Percentiles rank a stretch among this genome's conserved stretches.
These are phyloP conservation scores for Calcarius lapponicus DNA, from an alignment of 2,797 vertebrate species.

Conservation along the genomic window DNA sequence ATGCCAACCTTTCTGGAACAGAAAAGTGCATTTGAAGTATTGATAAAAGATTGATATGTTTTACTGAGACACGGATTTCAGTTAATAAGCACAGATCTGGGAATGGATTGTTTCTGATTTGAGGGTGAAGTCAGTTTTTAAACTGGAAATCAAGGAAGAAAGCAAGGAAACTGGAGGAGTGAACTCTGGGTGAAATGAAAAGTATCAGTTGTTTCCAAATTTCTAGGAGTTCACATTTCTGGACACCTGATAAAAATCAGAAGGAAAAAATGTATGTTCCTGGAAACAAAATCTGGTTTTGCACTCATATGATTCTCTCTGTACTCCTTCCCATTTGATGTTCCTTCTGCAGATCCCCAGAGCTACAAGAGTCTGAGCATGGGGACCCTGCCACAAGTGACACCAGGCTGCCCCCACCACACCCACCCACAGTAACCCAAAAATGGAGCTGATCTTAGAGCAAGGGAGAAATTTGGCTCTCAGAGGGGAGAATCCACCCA, in stretches of 20 bases:
- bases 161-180: background rate
- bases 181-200: background rate
- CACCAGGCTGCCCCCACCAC: background rate
- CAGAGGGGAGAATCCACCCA: background rate
- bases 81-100: background rate
- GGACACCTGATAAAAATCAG: background rate
- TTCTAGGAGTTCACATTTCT: background rate
- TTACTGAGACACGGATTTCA: background rate
- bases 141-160: background rate
- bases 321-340: background rate
- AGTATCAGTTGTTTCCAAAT: background rate
- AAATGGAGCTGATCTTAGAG: background rate
- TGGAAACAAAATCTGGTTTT: background rate
- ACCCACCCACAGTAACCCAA: background rate
- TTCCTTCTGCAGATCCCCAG: background rate
- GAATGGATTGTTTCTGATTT: background rate
- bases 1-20: background rate
- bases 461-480: background rate
- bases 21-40: background rate
- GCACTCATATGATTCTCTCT: fast-evolving
- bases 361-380: background rate
- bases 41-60: background rate
- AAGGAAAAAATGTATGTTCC: background rate
- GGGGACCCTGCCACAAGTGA: fast-evolving
- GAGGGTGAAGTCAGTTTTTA: background rate